A percentile compares a stretch with the other conserved stretches of the same genome.
Evolutionary conservation across 2,113 vertebrate species (phyloP).

Genomic region (Ifrita kowaldi): DNA sequence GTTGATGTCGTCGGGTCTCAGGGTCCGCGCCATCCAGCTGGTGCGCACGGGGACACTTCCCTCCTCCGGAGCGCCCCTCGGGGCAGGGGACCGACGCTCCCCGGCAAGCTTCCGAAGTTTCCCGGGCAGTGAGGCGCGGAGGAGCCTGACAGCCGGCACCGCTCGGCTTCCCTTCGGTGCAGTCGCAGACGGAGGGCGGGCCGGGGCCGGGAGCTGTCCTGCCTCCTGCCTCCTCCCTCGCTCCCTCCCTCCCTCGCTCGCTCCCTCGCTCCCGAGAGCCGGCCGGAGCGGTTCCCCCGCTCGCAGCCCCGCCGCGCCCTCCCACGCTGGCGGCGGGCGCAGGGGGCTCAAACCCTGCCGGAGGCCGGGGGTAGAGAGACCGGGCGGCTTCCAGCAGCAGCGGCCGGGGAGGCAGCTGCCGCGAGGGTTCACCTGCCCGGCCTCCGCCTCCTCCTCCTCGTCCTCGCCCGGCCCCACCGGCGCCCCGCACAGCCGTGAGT

Average conservation of each 20-base stretch:
- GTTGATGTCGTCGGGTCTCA: conserved; percentile 83
- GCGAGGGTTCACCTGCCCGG: background rate
- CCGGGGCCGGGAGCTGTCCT: background rate
- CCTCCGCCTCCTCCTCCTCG: background rate
- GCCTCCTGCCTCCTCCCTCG: background rate
- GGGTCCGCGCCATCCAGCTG: conserved; percentile 57
- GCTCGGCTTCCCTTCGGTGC: background rate
- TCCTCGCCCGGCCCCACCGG: background rate
- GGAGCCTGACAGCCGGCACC: background rate
- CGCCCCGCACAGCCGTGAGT: background rate
- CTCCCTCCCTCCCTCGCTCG: background rate
- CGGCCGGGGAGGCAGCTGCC: background rate
- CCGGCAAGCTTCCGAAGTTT: background rate
- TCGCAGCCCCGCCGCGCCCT: background rate
- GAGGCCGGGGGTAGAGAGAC: too few species aligned
- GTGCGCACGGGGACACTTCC: background rate
- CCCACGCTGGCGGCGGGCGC: background rate
- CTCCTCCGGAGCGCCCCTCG: background rate
- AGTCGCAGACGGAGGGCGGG: background rate
- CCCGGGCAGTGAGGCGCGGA: background rate
- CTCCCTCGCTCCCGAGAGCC: background rate
- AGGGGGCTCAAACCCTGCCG: background rate
- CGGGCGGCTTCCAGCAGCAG: background rate
- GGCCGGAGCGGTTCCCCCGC: background rate
- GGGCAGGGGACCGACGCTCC: background rate